Base-by-base conservation (phyloP, 1,140 invertebrate genomes). In the Melanaphis sacchari region DNA sequence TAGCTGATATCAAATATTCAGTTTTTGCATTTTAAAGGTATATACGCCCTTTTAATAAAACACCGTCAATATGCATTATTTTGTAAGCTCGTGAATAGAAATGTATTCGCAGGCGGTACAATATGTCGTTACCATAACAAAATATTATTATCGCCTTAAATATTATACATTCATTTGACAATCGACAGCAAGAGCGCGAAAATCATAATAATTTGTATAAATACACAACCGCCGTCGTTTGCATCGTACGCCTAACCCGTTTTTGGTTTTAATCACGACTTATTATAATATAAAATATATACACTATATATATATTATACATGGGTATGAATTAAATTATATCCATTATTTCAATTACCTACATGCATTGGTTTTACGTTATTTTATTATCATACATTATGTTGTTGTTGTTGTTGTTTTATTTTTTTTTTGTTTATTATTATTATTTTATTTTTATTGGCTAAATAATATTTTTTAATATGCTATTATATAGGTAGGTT, bases 91-190 rank as follows among this genome's bases (percentile, higher is more conserved):
- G 59, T 15, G 31, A 76, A 76, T 76, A 76, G 59, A 76, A 76
- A n/a, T n/a, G 59, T n/a, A 15, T 76, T 76, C 4, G 31, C 59
- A 66, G 59, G 59, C n/a, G 31, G 59, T 76, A 76, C 11, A 76
- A 66, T 66, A n/a, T 76, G 59, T n/a, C n/a, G 54, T 59, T 31
- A 59, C 54, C 31, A 59, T 11, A 6, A 76, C 31, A 76, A 76
- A 76, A 76, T 76, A n/a, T n/a, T 76, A 76, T 76, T 76, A 36
- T n/a, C n/a, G 59, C 59, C 59, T 76, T 76, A 76, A 76, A 76
- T 76, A 76, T 76, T n/a, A n/a, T n/a, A n/a, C n/a, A 18, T 49
- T 76, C 59, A 76, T 76, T 76, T 15, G 31, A n/a, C 59, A n/a
- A 31, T 76, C 31, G 31, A n/a, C 59, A n/a, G 59, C 31, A 11